A percentile compares a stretch with the other conserved stretches of the same genome.
phyloP scores from a whole-genome alignment of 35 echinoderm and acorn worm genomes.

The Nesometra sesokonis region DNA sequence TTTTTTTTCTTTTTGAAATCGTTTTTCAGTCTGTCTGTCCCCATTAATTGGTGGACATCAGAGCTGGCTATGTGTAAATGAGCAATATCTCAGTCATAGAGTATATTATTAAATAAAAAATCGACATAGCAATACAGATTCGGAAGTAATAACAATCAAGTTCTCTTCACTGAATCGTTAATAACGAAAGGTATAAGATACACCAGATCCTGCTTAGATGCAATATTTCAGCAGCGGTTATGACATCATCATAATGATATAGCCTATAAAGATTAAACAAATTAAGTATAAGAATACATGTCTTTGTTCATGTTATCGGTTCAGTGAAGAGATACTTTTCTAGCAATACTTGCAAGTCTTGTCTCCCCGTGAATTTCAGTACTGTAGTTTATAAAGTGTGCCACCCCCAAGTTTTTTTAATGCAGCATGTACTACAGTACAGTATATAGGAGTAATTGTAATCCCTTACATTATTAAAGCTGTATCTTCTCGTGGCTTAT shows the following conservation, averaged over 20 bases:
- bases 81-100: neutral
- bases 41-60: neutral
- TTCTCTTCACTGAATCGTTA: neutral
- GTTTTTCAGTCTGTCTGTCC: neutral
- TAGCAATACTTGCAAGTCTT: neutral
- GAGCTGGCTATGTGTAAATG: neutral
- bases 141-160: neutral
- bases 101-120: neutral
- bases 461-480: too few species aligned
- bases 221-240: too few species aligned
- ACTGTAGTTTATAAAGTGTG: too few species aligned
- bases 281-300: too few species aligned
- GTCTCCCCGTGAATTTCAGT: neutral
- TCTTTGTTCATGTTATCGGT: neutral
- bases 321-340: neutral
- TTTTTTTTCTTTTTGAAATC: neutral
- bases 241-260: too few species aligned
- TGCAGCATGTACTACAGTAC: too few species aligned
- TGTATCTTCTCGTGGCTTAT: too few species aligned
- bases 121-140: neutral
- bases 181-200: neutral
- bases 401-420: too few species aligned
- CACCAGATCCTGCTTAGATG: too few species aligned
- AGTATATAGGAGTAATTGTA: too few species aligned
- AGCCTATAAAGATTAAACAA: too few species aligned